phyloP scores from a whole-genome alignment of 2,888 invertebrate genomes.

The Pyrocoelia pectoralis region DNA sequence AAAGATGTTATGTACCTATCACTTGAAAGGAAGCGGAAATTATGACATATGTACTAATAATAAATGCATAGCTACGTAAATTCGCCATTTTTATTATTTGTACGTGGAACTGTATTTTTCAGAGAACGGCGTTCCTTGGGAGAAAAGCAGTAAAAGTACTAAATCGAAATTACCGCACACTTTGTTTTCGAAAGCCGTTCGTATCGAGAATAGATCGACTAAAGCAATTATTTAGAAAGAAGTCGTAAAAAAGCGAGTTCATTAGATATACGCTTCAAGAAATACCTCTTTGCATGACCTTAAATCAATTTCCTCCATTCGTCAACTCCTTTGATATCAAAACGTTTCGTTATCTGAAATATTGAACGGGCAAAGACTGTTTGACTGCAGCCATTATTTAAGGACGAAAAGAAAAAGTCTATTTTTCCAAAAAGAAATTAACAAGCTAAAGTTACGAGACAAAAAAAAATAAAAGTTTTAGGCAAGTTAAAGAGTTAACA shows the following conservation, averaged over 20 bases:
- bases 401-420: not conserved
- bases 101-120: too few relatives aligned
- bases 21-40: too few relatives aligned
- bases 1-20: too few relatives aligned
- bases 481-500: constrained; percentile 30
- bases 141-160: too few relatives aligned
- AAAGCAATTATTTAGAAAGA: not conserved
- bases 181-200: not conserved
- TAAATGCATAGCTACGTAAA: too few relatives aligned
- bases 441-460: not conserved
- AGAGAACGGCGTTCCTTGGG: too few relatives aligned
- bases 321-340: not conserved
- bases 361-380: not conserved
- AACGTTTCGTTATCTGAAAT: not conserved
- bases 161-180: too few relatives aligned
- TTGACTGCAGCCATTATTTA: not conserved
- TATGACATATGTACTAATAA: too few relatives aligned
- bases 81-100: too few relatives aligned
- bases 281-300: not conserved
- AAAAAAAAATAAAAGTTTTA: constrained; percentile 31
- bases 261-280: not conserved
- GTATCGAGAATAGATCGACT: not conserved
- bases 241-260: not conserved
- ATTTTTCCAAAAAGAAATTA: not conserved
- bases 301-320: not conserved